Evolutionary conservation across 2,888 invertebrate genomes (phyloP).

Genomic region (Conchocele bisecta): DNA sequence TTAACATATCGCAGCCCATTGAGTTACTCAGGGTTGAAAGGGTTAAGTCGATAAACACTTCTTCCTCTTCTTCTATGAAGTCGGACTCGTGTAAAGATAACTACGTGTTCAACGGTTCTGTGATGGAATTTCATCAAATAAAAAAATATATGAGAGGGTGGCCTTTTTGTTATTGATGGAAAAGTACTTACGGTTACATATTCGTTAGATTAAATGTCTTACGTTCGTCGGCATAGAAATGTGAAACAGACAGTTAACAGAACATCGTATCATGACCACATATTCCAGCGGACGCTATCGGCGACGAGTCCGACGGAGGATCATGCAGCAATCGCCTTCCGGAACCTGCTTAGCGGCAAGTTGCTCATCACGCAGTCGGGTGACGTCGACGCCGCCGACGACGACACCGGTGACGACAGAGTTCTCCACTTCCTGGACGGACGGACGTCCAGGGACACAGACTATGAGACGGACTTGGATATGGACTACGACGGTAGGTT

Average conservation of each 20-base stretch:
- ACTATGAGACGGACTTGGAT: constrained; percentile 74
- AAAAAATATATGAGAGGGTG: no score
- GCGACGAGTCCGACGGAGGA: neutral
- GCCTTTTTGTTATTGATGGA: no score
- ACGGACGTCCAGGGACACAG: constrained; percentile 61
- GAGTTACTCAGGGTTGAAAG: no score
- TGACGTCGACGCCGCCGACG: constrained; percentile 21
- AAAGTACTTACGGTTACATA: no score
- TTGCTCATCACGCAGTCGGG: constrained; percentile 48
- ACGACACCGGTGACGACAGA: constrained; percentile 46
- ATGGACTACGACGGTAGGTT: constrained; percentile 70
- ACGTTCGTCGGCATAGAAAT: no score
- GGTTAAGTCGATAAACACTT: no score
- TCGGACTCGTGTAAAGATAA: constrained; percentile 35
- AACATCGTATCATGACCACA: no score
- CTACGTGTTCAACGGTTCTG: constrained; percentile 45
- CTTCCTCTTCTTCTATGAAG: constrained; percentile 25
- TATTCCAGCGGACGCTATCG: constrained; percentile 35
- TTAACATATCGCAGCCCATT: no score
- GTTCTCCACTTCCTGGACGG: constrained; percentile 42
- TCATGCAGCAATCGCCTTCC: constrained; percentile 17
- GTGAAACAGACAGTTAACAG: no score
- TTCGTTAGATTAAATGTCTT: no score
- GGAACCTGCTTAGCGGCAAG: constrained; percentile 39
- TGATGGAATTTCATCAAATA: no score